Conservation (phyloP, 1,140 invertebrate genomes). For the Octopus bimaculoides region DNA sequence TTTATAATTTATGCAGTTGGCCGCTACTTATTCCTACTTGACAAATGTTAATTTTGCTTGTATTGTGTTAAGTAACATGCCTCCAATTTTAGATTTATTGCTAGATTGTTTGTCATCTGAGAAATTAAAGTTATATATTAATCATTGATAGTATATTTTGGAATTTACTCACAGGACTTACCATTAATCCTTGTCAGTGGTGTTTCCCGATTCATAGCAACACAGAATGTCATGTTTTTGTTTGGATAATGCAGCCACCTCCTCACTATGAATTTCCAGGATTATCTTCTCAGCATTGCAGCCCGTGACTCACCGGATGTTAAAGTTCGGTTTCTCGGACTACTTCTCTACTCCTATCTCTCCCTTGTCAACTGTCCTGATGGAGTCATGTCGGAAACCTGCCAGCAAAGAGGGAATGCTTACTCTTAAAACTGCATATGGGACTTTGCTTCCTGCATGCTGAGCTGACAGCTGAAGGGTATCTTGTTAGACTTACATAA, state of each 20-base stretch:
- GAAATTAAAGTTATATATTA: too few relatives aligned
- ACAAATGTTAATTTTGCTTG: too few relatives aligned
- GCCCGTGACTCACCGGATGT: neutral
- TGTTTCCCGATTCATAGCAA: constrained; percentile 8
- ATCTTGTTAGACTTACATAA: constrained; percentile 18
- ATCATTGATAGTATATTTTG: too few relatives aligned
- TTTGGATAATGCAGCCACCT: constrained; percentile 9
- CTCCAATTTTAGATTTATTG: too few relatives aligned
- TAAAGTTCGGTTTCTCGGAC: neutral
- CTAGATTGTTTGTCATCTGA: too few relatives aligned
- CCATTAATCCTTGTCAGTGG: neutral
- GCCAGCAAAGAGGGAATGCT: constrained; percentile 4
- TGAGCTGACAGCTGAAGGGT: neutral
- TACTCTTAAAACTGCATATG: constrained; percentile 9
- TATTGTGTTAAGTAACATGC: too few relatives aligned
- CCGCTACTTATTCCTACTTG: too few relatives aligned
- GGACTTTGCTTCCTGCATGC: constrained; percentile 13
- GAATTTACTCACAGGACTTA: neutral
- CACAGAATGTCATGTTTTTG: constrained; percentile 1
- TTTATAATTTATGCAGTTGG: too few relatives aligned
- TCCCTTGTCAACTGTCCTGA: neutral
- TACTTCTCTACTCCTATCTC: constrained; percentile 1
- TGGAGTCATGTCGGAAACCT: constrained; percentile 19
- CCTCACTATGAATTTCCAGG: neutral
- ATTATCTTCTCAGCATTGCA: constrained; percentile 7